Evolutionary conservation across 2,797 vertebrate genomes (phyloP).

Genomic region (Centroberyx gerrardi): DNA sequence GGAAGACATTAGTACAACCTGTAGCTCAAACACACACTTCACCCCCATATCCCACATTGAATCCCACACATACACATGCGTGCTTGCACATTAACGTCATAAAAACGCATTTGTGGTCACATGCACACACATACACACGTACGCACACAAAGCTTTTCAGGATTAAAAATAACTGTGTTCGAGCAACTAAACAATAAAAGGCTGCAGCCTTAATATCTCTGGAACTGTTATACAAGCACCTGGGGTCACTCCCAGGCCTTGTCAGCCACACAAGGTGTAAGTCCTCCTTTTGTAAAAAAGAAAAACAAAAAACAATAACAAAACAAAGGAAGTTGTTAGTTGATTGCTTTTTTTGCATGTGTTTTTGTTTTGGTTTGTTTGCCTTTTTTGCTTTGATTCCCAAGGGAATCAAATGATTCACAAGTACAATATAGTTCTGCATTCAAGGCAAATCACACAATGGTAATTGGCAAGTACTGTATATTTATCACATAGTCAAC

Average conservation of each 20-base stretch:
- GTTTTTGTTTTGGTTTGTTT: background rate
- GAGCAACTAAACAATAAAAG: constrained; percentile 77
- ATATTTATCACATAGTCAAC: background rate
- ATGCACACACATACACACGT: constrained; percentile 4
- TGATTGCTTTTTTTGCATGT: background rate
- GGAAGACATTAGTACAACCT: constrained; percentile 81
- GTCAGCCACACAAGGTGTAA: constrained; percentile 38
- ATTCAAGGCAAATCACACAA: background rate
- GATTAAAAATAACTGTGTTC: constrained; percentile 79
- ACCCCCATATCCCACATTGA: constrained; percentile 29
- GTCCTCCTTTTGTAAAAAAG: too few species aligned
- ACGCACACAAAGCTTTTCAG: constrained; percentile 51
- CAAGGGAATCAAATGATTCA: background rate
- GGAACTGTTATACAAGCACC: constrained; percentile 42
- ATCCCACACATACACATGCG: constrained; percentile 27
- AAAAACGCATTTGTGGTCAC: constrained; percentile 26
- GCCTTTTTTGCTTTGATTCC: too few species aligned
- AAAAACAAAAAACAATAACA: constrained; percentile 17
- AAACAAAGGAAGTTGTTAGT: constrained; percentile 48
- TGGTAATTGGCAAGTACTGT: background rate
- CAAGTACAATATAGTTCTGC: background rate
- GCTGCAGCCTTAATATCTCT: constrained; percentile 52
- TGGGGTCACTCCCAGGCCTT: constrained; percentile 62
- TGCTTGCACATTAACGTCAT: constrained; percentile 29
- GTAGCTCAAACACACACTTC: constrained; percentile 59